Base-by-base conservation (phyloP, 1,140 invertebrate genomes). In the Globodera rostochiensis region DNA sequence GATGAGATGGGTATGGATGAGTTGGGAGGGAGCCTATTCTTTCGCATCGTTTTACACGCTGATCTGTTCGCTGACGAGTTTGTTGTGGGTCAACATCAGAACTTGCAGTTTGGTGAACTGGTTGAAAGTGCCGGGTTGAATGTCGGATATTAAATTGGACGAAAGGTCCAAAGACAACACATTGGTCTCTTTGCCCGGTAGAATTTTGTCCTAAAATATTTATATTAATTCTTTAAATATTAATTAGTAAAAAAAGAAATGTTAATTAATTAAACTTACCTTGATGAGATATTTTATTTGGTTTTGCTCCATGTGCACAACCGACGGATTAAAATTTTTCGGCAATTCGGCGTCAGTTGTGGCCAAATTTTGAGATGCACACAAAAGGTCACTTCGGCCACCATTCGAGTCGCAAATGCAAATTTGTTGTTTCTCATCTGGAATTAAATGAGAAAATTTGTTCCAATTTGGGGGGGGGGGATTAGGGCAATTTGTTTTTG, bases 31-130 rank as follows among this genome's bases (percentile, higher is more conserved):
- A n/a, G n/a, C n/a, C n/a, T n/a, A 9, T 47, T 75, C 36, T 0
- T 69, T 46, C 46, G 8, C 15, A n/a, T 71, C 45, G 25, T 60
- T 74, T 11, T 46, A 81, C 80, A 45, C 66, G 80, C 74, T 81
- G n/a, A 81, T 45, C 53, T 81, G 74, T 5, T 79, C 25, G 77
- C 73, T 71, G 36, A 64, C 64, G 11, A 81, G 53, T 19, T 76
- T 60, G 71, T 81, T 81, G 21, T 81, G 57, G 5, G 80, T 81
- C 50, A 81, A 64, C 70, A 74, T 81, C 60, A 81, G 47, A n/a
- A 76, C 73, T n/a, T 76, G 64, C 73, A 81, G 50, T 64, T 76
- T 81, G 50, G 50, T n/a, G 60, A 81, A 81, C 70, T 60, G 47
- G 15, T 81, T 74, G 57, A 81, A 78, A 67, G 71, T 46, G 25